These are phyloP conservation scores for Setophaga coronata DNA, from an alignment of 2,113 vertebrate genomes.

Conservation along the genomic window DNA sequence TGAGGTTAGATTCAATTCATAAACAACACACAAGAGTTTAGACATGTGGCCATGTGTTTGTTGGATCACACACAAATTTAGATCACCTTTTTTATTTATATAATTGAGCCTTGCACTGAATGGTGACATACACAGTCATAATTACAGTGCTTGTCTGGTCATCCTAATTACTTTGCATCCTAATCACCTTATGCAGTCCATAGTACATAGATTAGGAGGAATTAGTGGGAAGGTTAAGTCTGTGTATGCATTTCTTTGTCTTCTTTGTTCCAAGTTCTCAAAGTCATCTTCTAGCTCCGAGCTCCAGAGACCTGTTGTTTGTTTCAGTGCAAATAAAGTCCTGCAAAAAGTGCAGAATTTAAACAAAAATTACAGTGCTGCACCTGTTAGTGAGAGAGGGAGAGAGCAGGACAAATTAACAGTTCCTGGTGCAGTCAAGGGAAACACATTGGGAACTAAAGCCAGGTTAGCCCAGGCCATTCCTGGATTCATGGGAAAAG, in stretches of 20 bases:
- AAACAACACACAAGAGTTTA: neutral
- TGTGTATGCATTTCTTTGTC: neutral
- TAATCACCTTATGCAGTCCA: neutral
- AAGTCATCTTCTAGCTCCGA: neutral
- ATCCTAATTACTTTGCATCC: neutral
- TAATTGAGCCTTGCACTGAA: neutral
- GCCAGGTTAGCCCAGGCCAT: neutral
- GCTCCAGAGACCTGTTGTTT: neutral
- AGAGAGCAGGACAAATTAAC: neutral
- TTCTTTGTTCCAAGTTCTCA: neutral
- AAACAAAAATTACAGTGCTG: neutral
- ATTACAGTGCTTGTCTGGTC: neutral
- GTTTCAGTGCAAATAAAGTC: neutral
- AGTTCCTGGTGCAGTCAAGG: neutral
- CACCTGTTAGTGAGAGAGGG: neutral
- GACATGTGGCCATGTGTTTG: neutral
- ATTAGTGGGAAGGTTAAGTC: neutral
- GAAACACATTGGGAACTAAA: neutral
- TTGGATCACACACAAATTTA: neutral
- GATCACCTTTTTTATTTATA: neutral
- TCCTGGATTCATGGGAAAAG: neutral
- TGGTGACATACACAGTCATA: neutral
- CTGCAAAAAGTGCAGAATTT: neutral
- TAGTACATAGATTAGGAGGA: neutral
- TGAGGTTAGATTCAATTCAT: neutral